Conservation (phyloP, 2,888 invertebrate species). For the Anarsia innoxiella region DNA sequence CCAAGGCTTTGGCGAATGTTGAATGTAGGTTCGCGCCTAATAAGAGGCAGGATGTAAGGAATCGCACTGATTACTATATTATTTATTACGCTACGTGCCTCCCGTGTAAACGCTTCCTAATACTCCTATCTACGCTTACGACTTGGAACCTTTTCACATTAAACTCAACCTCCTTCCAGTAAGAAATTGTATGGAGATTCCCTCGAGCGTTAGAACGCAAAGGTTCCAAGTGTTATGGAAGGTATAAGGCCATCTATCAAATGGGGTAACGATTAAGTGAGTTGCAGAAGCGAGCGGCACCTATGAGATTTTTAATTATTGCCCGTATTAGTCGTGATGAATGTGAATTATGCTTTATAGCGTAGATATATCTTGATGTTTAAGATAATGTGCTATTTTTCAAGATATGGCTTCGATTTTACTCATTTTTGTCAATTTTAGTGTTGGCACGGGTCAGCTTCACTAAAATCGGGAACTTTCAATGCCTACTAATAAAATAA, state of each 20-base stretch:
- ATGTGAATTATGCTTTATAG: conserved; percentile 27
- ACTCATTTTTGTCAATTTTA: too few relatives aligned
- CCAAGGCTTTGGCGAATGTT: conserved; percentile 69
- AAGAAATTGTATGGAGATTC: conserved; percentile 6
- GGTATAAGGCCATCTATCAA: conserved; percentile 56
- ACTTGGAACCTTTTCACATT: conserved; percentile 51
- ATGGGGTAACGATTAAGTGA: conserved; percentile 63
- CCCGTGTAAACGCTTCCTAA: conserved; percentile 73
- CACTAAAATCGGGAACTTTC: too few relatives aligned
- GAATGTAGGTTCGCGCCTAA: conserved; percentile 72
- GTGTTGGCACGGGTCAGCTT: too few relatives aligned
- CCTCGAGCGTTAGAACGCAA: conserved; percentile 26
- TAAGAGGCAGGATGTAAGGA: conserved; percentile 73
- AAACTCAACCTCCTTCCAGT: conserved; percentile 12
- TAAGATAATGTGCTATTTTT: too few relatives aligned
- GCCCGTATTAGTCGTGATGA: conserved; percentile 52
- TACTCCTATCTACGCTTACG: conserved; percentile 50
- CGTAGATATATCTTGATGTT: neutral
- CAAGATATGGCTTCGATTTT: too few relatives aligned
- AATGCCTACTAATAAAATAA: too few relatives aligned
- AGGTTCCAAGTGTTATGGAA: conserved; percentile 36
- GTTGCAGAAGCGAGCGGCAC: conserved; percentile 49
- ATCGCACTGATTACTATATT: conserved; percentile 74
- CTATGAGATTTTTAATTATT: conserved; percentile 67
- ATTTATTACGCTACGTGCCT: conserved; percentile 74